Evolutionary conservation across 2,113 vertebrate species (phyloP).

Genomic region (Clarias macrocephalus): DNA sequence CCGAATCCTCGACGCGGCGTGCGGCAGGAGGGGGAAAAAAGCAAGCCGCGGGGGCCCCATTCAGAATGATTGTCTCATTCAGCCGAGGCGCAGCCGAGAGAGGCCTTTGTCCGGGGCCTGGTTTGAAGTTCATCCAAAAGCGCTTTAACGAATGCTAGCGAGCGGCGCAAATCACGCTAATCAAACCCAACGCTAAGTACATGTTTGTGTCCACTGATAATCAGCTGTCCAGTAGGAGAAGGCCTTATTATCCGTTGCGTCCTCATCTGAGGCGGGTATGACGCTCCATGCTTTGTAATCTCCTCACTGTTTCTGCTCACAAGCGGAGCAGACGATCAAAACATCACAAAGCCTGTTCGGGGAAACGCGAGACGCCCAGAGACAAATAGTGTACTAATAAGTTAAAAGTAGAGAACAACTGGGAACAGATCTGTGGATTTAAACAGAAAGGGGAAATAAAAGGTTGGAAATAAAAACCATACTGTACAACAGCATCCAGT

Average conservation of each 20-base stretch:
- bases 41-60: conserved; percentile 40
- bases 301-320: neutral
- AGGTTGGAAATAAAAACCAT: neutral
- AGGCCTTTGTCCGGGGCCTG: conserved; percentile 41
- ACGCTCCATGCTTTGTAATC: neutral
- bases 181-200: conserved; percentile 44
- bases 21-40: conserved; percentile 16
- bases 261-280: neutral
- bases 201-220: conserved; percentile 37
- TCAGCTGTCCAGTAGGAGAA: conserved; percentile 29
- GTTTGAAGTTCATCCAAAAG: conserved; percentile 44
- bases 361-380: neutral
- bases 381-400: neutral
- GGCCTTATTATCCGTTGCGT: neutral
- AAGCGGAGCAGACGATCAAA: neutral
- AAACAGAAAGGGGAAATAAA: neutral
- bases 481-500: neutral
- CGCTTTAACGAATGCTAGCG: conserved; percentile 29
- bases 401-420: neutral
- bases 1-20: conserved; percentile 18
- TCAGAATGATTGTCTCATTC: conserved; percentile 47
- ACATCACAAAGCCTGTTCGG: neutral
- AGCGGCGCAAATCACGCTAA: conserved; percentile 33
- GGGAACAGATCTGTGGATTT: neutral
- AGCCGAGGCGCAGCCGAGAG: conserved; percentile 10